phyloP scores from a whole-genome alignment of 2,797 vertebrate genomes.

The Tamandua tetradactyla region DNA sequence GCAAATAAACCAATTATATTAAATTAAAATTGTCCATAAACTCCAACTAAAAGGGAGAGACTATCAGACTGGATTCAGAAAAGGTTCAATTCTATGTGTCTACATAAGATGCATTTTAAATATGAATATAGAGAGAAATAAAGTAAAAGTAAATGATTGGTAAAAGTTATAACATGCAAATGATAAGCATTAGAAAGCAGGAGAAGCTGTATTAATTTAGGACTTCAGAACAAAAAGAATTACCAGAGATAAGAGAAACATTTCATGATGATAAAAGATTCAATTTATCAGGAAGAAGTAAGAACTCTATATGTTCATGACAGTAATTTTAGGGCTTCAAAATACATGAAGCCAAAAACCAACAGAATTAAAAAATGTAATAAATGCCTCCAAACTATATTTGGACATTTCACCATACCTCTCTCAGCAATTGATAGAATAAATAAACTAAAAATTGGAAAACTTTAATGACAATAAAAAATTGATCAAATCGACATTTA shows the following conservation, averaged over 20 bases:
- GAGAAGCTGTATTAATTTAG: too few relatives aligned
- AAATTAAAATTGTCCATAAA: neutral
- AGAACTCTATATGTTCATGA: too few relatives aligned
- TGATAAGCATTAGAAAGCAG: neutral
- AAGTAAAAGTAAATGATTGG: neutral
- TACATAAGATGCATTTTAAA: neutral
- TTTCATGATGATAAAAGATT: neutral
- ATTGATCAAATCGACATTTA: too few relatives aligned
- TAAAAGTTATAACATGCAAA: neutral
- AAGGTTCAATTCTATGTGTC: neutral
- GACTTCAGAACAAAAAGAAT: too few relatives aligned
- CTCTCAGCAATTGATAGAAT: too few relatives aligned
- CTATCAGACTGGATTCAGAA: neutral
- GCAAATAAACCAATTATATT: neutral
- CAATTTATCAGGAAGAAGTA: neutral
- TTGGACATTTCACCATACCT: too few relatives aligned
- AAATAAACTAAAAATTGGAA: neutral
- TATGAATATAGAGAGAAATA: neutral
- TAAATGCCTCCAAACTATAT: too few relatives aligned
- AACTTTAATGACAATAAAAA: neutral
- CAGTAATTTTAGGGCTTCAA: too few relatives aligned
- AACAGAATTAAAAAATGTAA: neutral
- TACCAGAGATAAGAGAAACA: neutral
- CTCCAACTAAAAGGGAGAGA: neutral
- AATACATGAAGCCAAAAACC: neutral